phyloP scores from a whole-genome alignment of 2,888 invertebrate species.

The Auanema freiburgensis region DNA sequence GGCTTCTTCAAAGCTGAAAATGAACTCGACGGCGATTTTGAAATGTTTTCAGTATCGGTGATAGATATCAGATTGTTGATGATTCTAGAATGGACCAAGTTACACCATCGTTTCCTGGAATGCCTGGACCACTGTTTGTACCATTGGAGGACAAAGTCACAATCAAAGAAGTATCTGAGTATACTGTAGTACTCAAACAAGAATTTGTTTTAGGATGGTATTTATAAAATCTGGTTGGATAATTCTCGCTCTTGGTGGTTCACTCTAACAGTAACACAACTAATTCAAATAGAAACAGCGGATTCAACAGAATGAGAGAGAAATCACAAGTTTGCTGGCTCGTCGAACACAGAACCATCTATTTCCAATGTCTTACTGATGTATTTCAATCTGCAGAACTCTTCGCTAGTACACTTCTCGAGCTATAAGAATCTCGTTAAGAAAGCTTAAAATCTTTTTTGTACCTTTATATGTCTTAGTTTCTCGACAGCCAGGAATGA shows the following conservation, averaged over 20 bases:
- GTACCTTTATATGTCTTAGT: background rate
- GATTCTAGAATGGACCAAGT: slow-evolving; percentile 41
- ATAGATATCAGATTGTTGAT: background rate
- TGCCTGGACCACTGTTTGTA: slow-evolving; percentile 55
- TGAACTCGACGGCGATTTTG: slow-evolving; percentile 28
- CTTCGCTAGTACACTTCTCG: too few relatives aligned
- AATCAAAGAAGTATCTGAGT: slow-evolving; percentile 21
- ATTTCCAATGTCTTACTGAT: too few relatives aligned
- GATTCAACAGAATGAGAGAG: too few relatives aligned
- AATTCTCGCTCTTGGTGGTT: slow-evolving; percentile 57
- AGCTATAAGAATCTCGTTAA: too few relatives aligned
- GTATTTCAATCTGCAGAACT: too few relatives aligned
- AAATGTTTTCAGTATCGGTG: slow-evolving; percentile 17
- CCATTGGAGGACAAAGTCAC: slow-evolving; percentile 42
- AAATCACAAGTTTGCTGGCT: too few relatives aligned
- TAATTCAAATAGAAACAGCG: too few relatives aligned
- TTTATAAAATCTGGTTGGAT: slow-evolving; percentile 54
- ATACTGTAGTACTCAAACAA: too few relatives aligned
- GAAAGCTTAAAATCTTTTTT: too few relatives aligned
- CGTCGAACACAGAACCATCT: too few relatives aligned
- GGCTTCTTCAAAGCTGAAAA: slow-evolving; percentile 35
- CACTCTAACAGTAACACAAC: slow-evolving; percentile 24
- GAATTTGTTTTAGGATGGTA: slow-evolving; percentile 37
- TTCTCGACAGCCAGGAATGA: slow-evolving; percentile 7
- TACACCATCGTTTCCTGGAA: slow-evolving; percentile 45